Percentiles rank a stretch among this genome's conserved stretches.
Conservation (phyloP, 1,140 invertebrate genomes). For the Anastrepha obliqua region DNA sequence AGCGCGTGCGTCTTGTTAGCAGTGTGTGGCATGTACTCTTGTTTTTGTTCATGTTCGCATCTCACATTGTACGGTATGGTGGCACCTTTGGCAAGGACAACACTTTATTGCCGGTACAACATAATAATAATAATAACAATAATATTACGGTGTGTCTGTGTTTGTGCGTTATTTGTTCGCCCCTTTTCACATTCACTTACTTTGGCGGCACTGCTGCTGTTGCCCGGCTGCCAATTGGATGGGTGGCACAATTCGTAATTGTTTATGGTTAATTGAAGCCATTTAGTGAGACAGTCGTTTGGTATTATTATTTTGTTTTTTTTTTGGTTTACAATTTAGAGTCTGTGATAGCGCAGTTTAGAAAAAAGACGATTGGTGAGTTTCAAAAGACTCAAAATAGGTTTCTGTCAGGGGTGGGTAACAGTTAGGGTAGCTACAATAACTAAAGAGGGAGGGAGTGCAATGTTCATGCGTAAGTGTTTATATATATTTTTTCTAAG, state of each 20-base stretch:
- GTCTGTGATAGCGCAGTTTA: too few relatives aligned
- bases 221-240: neutral
- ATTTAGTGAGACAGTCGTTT: neutral
- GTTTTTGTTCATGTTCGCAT: constrained; percentile 27
- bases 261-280: constrained; percentile 43
- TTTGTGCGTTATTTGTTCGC: constrained; percentile 19
- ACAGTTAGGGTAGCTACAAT: too few relatives aligned
- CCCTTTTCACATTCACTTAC: constrained; percentile 1
- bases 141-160: neutral
- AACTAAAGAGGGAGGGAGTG: too few relatives aligned
- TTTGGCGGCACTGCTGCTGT: neutral
- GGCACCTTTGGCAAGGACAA: constrained; percentile 38
- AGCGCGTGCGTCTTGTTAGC: constrained; percentile 44
- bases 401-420: too few relatives aligned
- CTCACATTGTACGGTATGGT: neutral
- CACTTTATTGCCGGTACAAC: constrained; percentile 19
- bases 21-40: neutral
- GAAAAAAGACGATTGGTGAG: too few relatives aligned
- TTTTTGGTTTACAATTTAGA: too few relatives aligned
- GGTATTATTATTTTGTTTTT: neutral
- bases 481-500: too few relatives aligned
- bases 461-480: too few relatives aligned
- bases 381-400: too few relatives aligned
- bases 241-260: constrained; percentile 41
- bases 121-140: constrained; percentile 41